Base-by-base conservation (phyloP, 1,140 invertebrate species). In the Nebria ingens region DNA sequence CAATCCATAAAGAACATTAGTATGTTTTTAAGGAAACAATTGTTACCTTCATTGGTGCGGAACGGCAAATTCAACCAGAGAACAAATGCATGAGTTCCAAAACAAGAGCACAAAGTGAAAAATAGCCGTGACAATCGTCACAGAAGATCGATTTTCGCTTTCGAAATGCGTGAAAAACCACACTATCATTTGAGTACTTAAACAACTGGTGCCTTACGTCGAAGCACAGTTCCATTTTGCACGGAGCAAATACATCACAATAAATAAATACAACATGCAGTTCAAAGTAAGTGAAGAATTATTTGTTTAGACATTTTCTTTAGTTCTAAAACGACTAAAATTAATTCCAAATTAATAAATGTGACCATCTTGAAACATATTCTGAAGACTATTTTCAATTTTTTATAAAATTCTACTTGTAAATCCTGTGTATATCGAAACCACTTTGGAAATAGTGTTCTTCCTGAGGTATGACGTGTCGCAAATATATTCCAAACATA, bases 91-190 rank as follows among this genome's bases (percentile, higher is more conserved):
- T 34, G n/a, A 34, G 25, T 6, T 34, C 40, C 40, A 45, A 45
- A 45, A 45, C 17, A 9, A 45, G 40, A 45, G 40, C 40, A 45
- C 6, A 45, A 12, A 4, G 17, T 45, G 40, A 45, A 45, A 45
- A 45, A 45, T n/a, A 45, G 17, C 40, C 40, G 15, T 45, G 40
- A 45, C 40, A n/a, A n/a, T n/a, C 40, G 40, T 45, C 17, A 45
- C 17, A 17, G 40, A 11, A 12, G 40, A 45, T 11, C 17, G 17
- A 17, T 45, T 11, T 4, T 11, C 4, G 6, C 15, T 45, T 45
- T 17, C 40, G 17, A 45, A 11, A 9, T 4, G 17, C 4, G 17
- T 45, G 40, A 45, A 45, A 45, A 45, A 45, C 40, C 4, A 11
- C 40, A 45, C 15, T 45, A 4, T 4, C 6, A 6, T 4, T 45